Evolutionary conservation across 2,113 vertebrate species (phyloP).

Genomic region (Mirounga angustirostris): DNA sequence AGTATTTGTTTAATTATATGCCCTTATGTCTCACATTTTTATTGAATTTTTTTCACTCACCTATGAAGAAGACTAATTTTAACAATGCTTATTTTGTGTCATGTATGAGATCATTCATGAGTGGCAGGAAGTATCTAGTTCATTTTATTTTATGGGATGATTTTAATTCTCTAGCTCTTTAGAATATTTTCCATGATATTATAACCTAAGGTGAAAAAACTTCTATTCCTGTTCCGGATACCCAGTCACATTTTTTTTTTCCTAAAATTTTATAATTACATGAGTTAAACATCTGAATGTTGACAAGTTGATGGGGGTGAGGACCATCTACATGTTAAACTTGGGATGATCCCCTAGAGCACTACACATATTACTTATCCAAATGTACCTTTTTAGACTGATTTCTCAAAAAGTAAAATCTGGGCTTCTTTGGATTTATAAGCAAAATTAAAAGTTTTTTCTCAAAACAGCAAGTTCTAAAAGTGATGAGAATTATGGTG

Average conservation of each 20-base stretch:
- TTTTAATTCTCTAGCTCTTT: not conserved
- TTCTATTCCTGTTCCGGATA: not conserved
- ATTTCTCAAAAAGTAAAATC: not conserved
- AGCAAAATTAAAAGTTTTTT: not conserved
- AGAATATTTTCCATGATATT: not conserved
- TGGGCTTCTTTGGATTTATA: not conserved
- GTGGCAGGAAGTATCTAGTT: not conserved
- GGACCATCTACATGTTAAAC: not conserved
- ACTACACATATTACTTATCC: not conserved
- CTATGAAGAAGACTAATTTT: not conserved
- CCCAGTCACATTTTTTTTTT: not conserved
- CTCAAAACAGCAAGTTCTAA: not conserved
- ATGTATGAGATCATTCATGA: not conserved
- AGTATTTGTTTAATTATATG: not conserved
- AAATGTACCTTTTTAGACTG: not conserved
- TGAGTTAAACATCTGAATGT: slow-evolving; percentile 9
- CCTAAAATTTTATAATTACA: not conserved
- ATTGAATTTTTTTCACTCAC: not conserved
- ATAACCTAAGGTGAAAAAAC: not conserved
- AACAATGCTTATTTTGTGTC: not conserved
- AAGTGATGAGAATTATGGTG: not conserved
- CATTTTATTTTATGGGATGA: slow-evolving; percentile 29
- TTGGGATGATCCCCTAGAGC: not conserved
- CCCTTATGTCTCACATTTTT: not conserved
- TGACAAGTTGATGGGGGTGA: not conserved